phyloP scores from a whole-genome alignment of 1,140 invertebrate species.

The Augochlora pura region DNA sequence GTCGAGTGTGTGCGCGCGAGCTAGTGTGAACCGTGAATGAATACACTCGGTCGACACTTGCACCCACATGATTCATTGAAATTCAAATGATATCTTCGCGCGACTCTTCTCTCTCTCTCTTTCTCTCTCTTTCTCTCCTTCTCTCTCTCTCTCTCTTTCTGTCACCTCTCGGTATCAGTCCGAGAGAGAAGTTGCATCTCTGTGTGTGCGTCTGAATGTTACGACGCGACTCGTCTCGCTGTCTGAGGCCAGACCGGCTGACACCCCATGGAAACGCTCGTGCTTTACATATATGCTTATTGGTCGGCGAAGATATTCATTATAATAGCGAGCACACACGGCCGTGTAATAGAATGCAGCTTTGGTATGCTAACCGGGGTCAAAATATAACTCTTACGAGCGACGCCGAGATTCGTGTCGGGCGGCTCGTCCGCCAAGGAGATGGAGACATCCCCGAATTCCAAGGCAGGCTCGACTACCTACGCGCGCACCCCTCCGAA shows the following conservation, averaged over 20 bases:
- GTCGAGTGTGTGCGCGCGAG: background rate
- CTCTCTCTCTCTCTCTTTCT: background rate
- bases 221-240: background rate
- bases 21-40: conserved; percentile 52
- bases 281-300: conserved; percentile 70
- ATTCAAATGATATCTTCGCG: conserved; percentile 74
- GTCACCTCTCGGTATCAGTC: background rate
- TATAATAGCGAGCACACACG: conserved; percentile 68
- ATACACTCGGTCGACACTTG: conserved; percentile 59
- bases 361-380: conserved; percentile 78
- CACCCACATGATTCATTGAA: conserved; percentile 77
- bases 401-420: conserved; percentile 54
- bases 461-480: conserved; percentile 31
- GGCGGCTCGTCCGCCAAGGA: conserved; percentile 22
- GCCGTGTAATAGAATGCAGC: conserved; percentile 70
- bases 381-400: conserved; percentile 72
- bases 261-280: conserved; percentile 58
- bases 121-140: conserved; percentile 2
- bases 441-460: conserved; percentile 63
- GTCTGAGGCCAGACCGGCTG: conserved; percentile 39
- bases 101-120: conserved; percentile 6
- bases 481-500: conserved; percentile 14
- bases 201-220: background rate
- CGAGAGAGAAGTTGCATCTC: background rate
- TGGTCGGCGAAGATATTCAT: conserved; percentile 65